Evolutionary conservation across 2,113 vertebrate species (phyloP), one percentile per base, ranked within the genome.

Genomic region (Epinephelus moara): DNA sequence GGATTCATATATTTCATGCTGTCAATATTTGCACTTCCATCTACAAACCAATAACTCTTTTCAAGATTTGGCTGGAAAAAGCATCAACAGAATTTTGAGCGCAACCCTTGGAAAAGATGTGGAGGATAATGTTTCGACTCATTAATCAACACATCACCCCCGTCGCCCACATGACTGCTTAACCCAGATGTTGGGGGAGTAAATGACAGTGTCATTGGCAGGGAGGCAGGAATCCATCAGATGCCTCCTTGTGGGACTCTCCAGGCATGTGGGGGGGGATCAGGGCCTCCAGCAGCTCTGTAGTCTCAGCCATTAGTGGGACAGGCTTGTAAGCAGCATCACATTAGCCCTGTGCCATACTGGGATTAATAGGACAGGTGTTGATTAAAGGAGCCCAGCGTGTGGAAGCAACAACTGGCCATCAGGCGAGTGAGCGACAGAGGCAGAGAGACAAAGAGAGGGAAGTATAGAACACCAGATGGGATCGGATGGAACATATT

Each of bases 331-430:
- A 91, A 93, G 92, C 84, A 81, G 86, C 82, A 79, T 87, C 84
- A 66, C 93, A 94, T 94, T 94, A 94, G 90, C 91, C 91, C 80
- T 52, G 82, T 91, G 94, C 91, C 90, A 91, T 81, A 85, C 78
- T 70, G 85, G 91, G 92, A 94, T 94, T 94, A 94, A 95, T 94
- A 84, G 94, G 94, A 95, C 94, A 95, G 94, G 95, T 95, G 94
- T 92, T 93, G 91, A 94, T 94, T 93, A 93, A 94, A 93, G 91
- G 83, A 91, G 82, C 84, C 18, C 91, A 85, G 89, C 71, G n/a
- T 90, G 91, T 53, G 73, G 55, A 93, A 68, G 85, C 75, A 91
- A 91, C 91, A 82, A 92, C 91, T 91, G 91, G 89, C 85, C 85
- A 80, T 86, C 78, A 75, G 66, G 78, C 27, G 40, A 85, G 85